phyloP scores from a whole-genome alignment of 2,113 vertebrate genomes.

The Nyctereutes procyonoides region DNA sequence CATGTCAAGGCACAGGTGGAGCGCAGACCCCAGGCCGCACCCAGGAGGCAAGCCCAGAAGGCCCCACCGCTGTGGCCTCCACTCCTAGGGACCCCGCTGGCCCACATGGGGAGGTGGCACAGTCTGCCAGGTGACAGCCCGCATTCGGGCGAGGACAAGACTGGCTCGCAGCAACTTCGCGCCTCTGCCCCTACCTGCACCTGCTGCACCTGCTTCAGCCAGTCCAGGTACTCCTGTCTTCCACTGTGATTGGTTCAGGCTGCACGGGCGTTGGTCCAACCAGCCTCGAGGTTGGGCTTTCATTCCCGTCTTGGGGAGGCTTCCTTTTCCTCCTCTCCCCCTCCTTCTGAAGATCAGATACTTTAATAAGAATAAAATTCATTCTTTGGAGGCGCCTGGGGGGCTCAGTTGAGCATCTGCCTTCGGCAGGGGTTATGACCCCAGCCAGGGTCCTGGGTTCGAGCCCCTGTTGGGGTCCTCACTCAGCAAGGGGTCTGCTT shows the following conservation, averaged over 20 bases:
- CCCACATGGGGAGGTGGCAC: accelerated
- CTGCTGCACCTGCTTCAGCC: not conserved
- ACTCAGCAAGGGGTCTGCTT: too few species aligned
- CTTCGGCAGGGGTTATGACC: too few species aligned
- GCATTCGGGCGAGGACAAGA: accelerated
- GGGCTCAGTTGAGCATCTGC: too few species aligned
- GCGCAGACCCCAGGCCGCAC: not conserved
- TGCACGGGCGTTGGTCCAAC: not conserved
- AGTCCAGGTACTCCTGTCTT: not conserved
- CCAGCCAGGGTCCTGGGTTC: too few species aligned
- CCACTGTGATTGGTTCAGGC: not conserved
- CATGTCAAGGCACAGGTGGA: not conserved
- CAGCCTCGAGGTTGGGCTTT: not conserved
- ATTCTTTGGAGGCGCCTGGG: not conserved
- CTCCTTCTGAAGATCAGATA: not conserved
- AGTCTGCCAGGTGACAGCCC: accelerated
- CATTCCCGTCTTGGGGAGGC: accelerated
- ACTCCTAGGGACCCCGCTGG: not conserved
- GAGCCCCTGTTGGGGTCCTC: too few species aligned
- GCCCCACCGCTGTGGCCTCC: accelerated
- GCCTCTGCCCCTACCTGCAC: accelerated
- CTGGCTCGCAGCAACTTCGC: accelerated
- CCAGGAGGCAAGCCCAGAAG: not conserved
- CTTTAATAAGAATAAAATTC: not conserved
- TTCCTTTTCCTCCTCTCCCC: accelerated